A percentile compares a stretch with the other conserved stretches of the same genome.
Evolutionary conservation across 2,113 vertebrate species (phyloP).

Genomic region (Festucalex cinctus): DNA sequence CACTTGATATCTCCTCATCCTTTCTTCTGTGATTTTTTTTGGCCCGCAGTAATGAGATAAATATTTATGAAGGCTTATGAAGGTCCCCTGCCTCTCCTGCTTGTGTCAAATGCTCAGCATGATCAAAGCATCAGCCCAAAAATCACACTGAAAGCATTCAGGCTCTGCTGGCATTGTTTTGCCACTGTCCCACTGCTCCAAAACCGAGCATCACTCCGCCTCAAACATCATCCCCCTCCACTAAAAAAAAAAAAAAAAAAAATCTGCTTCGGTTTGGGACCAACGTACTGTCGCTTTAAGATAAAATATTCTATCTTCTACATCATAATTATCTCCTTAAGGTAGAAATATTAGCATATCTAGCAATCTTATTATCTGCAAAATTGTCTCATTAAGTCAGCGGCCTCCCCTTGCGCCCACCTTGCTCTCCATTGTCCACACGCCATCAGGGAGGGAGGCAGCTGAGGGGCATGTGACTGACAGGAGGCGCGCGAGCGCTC

Average conservation of each 20-base stretch:
- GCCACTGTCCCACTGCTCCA: slow-evolving; percentile 60
- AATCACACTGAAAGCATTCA: slow-evolving; percentile 61
- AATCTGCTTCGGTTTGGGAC: slow-evolving; percentile 62
- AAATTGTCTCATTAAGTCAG: slow-evolving; percentile 83
- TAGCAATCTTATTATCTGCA: slow-evolving; percentile 83
- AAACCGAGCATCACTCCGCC: slow-evolving; percentile 28
- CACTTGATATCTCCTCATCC: slow-evolving; percentile 65
- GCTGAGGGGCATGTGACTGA: slow-evolving; percentile 76
- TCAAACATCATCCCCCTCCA: not conserved
- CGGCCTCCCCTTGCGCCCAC: slow-evolving; percentile 78
- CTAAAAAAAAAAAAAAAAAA: slow-evolving; percentile 17
- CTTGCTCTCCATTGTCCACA: slow-evolving; percentile 77
- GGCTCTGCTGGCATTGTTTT: slow-evolving; percentile 69
- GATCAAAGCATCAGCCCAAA: slow-evolving; percentile 68
- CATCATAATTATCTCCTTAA: slow-evolving; percentile 87
- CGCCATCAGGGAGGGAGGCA: slow-evolving; percentile 71
- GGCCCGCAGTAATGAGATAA: slow-evolving; percentile 66
- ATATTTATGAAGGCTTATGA: slow-evolving; percentile 76
- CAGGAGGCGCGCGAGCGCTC: slow-evolving; percentile 65
- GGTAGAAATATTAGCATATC: slow-evolving; percentile 85
- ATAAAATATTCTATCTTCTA: slow-evolving; percentile 80
- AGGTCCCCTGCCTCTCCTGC: slow-evolving; percentile 66
- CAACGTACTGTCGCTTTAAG: slow-evolving; percentile 75
- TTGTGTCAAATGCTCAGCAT: slow-evolving; percentile 62
- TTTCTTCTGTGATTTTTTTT: slow-evolving; percentile 63